Evolutionary conservation across 2,797 vertebrate genomes (phyloP).

Genomic region (Leucoraja ocellata): DNA sequence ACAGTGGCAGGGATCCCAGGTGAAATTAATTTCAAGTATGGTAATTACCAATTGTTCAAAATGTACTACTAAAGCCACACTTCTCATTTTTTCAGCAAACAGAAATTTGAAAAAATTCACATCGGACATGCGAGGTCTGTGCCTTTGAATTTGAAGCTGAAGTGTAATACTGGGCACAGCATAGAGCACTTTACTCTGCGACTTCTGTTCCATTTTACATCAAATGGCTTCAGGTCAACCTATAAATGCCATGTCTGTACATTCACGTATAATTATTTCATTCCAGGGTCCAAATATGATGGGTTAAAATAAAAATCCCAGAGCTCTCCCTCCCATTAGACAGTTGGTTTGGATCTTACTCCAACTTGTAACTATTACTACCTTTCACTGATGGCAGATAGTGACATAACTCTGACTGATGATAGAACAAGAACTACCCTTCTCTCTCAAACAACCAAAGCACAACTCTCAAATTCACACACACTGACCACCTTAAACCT

Average conservation of each 20-base stretch:
- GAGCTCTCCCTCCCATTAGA: no score
- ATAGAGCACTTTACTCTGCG: neutral
- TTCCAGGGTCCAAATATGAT: no score
- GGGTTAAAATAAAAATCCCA: no score
- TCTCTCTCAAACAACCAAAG: neutral
- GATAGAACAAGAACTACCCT: neutral
- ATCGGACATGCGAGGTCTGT: neutral
- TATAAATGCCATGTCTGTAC: neutral
- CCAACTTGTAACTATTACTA: no score
- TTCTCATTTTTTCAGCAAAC: neutral
- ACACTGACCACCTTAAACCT: neutral
- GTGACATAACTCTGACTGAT: no score
- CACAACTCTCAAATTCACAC: neutral
- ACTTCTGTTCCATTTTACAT: neutral
- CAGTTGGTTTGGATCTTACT: no score
- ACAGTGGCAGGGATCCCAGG: neutral
- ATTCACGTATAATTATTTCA: neutral
- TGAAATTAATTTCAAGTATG: neutral
- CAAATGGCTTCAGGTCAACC: neutral
- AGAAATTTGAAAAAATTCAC: neutral
- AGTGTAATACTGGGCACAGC: neutral
- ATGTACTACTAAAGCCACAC: neutral
- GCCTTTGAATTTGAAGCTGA: slow-evolving; percentile 7
- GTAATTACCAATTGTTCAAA: neutral
- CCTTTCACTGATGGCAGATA: no score